phyloP scores from a whole-genome alignment of 1,140 invertebrate species.

The Odontomachus brunneus region DNA sequence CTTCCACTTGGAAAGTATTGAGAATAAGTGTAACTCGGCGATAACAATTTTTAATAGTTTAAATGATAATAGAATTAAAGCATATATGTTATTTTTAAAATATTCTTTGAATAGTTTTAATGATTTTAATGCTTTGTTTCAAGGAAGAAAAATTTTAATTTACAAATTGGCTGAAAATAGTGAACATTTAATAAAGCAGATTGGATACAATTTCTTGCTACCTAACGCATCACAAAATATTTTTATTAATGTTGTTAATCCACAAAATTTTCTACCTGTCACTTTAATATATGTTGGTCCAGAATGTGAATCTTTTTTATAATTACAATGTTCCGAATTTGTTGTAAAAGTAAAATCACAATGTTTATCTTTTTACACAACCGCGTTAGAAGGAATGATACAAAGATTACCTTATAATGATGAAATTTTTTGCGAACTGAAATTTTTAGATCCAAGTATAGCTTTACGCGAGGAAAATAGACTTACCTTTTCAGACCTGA shows the following conservation, averaged over 20 bases:
- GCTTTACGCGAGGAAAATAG: constrained; percentile 10
- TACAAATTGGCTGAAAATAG: constrained; percentile 31
- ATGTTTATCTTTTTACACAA: constrained; percentile 41
- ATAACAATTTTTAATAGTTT: constrained; percentile 1
- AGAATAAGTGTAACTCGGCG: background rate
- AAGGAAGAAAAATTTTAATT: constrained; percentile 32
- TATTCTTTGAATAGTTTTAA: too few species aligned
- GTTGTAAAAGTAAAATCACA: background rate
- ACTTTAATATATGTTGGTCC: constrained; percentile 9
- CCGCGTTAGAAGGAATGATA: constrained; percentile 12
- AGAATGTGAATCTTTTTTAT: background rate
- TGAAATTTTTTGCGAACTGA: background rate
- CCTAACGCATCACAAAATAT: constrained; percentile 18
- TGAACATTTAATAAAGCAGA: constrained; percentile 36
- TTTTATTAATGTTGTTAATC: background rate
- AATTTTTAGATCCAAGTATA: constrained; percentile 27
- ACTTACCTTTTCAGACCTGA: constrained; percentile 30
- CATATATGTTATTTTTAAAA: too few species aligned
- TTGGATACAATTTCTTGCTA: constrained; percentile 8
- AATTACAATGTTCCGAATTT: constrained; percentile 19
- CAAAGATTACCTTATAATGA: constrained; percentile 15
- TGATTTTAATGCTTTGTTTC: constrained; percentile 35
- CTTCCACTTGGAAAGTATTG: background rate
- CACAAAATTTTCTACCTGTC: constrained; percentile 5
- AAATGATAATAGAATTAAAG: too few species aligned